A percentile compares a stretch with the other conserved stretches of the same genome.
Conservation (phyloP, 92 coral and sea anemone genomes). For the Isaurus tuberculatus region DNA sequence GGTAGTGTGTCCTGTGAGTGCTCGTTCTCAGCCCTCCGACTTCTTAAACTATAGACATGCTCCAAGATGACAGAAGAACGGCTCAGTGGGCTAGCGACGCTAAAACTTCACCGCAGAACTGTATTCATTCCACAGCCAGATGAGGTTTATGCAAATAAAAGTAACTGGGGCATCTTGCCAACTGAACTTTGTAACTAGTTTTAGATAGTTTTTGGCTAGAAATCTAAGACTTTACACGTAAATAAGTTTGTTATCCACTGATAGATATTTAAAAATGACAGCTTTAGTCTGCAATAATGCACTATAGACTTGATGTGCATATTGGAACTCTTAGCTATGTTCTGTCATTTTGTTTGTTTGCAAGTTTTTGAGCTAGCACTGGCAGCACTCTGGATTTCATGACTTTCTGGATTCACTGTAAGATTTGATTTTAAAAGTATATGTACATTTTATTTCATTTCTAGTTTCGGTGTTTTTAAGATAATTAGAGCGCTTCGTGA, state of each 20-base stretch:
- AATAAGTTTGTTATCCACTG: constrained; percentile 25
- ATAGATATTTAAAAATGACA: constrained; percentile 23
- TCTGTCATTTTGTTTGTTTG: constrained; percentile 12
- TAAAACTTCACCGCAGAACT: constrained; percentile 48
- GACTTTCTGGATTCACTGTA: constrained; percentile 22
- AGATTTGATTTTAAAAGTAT: constrained; percentile 25
- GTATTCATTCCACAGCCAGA: constrained; percentile 21
- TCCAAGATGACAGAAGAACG: constrained; percentile 53
- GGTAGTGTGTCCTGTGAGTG: constrained; percentile 57
- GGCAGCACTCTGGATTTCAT: constrained; percentile 24
- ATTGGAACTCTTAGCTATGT: constrained; percentile 25
- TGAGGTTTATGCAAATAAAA: constrained; percentile 34
- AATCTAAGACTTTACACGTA: constrained; percentile 19
- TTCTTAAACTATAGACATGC: constrained; percentile 42
- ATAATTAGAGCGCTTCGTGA: constrained; percentile 17
- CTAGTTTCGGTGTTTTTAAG: constrained; percentile 3
- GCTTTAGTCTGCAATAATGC: constrained; percentile 39
- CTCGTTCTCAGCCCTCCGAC: constrained; percentile 59
- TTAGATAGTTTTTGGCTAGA: constrained; percentile 26
- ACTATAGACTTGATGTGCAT: constrained; percentile 31
- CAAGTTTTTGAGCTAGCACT: constrained; percentile 30
- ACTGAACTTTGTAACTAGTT: constrained; percentile 21
- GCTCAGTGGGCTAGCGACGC: constrained; percentile 60
- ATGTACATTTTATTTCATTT: constrained; percentile 32
- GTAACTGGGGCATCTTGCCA: constrained; percentile 39